These are phyloP conservation scores for Esox lucius DNA, from an alignment of 2,797 vertebrate species.

Conservation along the genomic window DNA sequence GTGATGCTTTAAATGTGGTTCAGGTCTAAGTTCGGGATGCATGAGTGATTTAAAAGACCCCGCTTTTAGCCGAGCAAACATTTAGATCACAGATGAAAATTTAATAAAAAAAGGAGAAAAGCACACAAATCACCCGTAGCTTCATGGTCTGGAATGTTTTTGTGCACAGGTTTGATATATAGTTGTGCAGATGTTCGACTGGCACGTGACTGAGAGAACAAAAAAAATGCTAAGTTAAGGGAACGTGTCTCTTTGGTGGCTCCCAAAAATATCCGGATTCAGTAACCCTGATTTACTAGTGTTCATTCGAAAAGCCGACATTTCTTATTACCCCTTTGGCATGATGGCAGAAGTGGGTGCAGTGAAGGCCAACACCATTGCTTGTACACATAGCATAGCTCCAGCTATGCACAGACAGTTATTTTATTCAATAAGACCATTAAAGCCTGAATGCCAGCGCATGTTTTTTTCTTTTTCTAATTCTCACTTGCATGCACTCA, in stretches of 20 bases:
- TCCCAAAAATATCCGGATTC: slow-evolving; percentile 60
- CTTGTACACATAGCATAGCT: not conserved
- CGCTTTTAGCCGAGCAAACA: slow-evolving; percentile 71
- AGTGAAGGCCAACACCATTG: not conserved
- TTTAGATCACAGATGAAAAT: slow-evolving; percentile 79
- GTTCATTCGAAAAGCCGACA: slow-evolving; percentile 17
- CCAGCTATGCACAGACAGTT: not conserved
- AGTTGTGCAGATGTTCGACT: slow-evolving; percentile 76
- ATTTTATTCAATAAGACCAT: not conserved
- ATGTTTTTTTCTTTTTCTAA: not conserved
- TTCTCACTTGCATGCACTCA: not conserved
- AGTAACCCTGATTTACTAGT: slow-evolving; percentile 40
- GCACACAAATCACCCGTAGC: slow-evolving; percentile 75
- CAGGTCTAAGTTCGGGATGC: slow-evolving; percentile 61
- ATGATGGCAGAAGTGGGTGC: not conserved
- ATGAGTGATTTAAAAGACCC: slow-evolving; percentile 79
- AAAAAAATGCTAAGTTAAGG: slow-evolving; percentile 58
- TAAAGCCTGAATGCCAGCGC: not conserved
- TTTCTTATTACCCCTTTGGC: slow-evolving; percentile 9
- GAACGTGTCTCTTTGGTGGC: slow-evolving; percentile 60
- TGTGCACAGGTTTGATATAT: slow-evolving; percentile 75
- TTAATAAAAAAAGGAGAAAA: slow-evolving; percentile 78
- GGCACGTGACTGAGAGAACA: slow-evolving; percentile 61
- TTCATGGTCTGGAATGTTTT: slow-evolving; percentile 76
- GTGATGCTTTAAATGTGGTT: slow-evolving; percentile 65